These are phyloP conservation scores for Nephrocerus scutellatus DNA, from an alignment of 2,888 invertebrate species.

Conservation along the genomic window DNA sequence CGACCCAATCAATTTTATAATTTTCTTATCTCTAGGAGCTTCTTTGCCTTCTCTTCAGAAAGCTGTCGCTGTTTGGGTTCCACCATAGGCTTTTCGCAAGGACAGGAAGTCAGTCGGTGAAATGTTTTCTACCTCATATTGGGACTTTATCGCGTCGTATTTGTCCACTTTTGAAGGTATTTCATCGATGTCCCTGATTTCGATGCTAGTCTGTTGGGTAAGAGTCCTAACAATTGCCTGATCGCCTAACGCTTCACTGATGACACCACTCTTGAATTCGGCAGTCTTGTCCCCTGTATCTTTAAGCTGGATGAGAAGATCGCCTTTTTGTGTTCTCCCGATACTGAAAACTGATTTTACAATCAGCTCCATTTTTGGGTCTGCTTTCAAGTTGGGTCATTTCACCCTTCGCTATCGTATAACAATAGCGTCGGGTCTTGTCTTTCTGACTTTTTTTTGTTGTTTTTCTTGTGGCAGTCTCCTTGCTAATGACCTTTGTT, in stretches of 20 bases:
- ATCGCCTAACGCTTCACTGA: too few relatives aligned
- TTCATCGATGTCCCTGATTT: background rate
- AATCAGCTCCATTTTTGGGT: too few relatives aligned
- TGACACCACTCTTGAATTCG: too few relatives aligned
- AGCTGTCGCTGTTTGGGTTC: background rate
- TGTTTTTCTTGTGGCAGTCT: too few relatives aligned
- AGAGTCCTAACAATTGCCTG: background rate
- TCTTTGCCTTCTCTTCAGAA: background rate
- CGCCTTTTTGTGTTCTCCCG: background rate
- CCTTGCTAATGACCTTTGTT: too few relatives aligned
- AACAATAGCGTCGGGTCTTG: too few relatives aligned
- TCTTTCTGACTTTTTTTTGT: too few relatives aligned
- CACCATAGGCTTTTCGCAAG: background rate
- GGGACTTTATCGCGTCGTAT: background rate
- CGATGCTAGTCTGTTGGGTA: background rate
- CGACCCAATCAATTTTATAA: slow-evolving; percentile 1
- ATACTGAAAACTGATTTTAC: too few relatives aligned
- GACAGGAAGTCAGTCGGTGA: background rate
- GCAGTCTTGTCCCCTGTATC: too few relatives aligned
- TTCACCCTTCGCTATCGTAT: too few relatives aligned
- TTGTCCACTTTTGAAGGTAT: background rate
- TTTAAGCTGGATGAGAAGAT: background rate
- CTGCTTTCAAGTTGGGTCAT: too few relatives aligned
- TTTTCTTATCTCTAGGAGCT: background rate
- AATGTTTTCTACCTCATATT: background rate